phyloP scores from a whole-genome alignment of 1,140 invertebrate species.

The Lepidostoma basale region DNA sequence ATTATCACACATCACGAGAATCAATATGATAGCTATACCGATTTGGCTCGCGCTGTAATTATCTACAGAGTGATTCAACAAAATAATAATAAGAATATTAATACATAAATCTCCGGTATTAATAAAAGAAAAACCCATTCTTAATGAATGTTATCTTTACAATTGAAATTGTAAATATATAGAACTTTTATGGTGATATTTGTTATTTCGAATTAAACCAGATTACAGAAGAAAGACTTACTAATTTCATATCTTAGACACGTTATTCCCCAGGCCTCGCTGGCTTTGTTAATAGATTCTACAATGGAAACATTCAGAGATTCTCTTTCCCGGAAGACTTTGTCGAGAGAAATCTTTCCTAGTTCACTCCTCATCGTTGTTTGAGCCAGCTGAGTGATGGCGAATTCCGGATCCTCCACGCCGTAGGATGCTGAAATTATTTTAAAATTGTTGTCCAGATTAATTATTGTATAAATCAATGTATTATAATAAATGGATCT shows the following conservation, averaged over 20 bases:
- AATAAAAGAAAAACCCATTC: too few species aligned
- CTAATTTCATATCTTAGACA: conserved; percentile 98
- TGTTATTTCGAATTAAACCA: too few species aligned
- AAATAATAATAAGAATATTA: too few species aligned
- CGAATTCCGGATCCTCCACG: conserved; percentile 99
- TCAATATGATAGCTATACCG: too few species aligned
- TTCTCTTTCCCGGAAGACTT: conserved; percentile 96
- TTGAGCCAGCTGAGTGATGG: conserved; percentile 97
- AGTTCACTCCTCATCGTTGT: conserved; percentile 99
- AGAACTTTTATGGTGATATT: too few species aligned
- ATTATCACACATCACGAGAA: too few species aligned
- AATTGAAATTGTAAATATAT: too few species aligned
- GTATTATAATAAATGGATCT: background rate
- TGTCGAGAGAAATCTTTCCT: conserved; percentile 97
- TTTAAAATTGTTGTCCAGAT: background rate
- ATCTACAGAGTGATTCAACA: too few species aligned
- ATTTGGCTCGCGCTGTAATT: too few species aligned
- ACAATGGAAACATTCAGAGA: conserved; percentile 96
- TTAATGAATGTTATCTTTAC: too few species aligned
- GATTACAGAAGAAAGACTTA: conserved; percentile 59
- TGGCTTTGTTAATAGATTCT: conserved; percentile 96
- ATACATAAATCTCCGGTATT: too few species aligned
- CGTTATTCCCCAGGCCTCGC: conserved; percentile 96
- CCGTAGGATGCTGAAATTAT: conserved; percentile 85
- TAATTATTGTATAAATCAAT: background rate